Percentiles rank a stretch among this genome's conserved stretches.
These are phyloP conservation scores for Mellivora capensis DNA, from an alignment of 2,113 vertebrate species.

Conservation along the genomic window DNA sequence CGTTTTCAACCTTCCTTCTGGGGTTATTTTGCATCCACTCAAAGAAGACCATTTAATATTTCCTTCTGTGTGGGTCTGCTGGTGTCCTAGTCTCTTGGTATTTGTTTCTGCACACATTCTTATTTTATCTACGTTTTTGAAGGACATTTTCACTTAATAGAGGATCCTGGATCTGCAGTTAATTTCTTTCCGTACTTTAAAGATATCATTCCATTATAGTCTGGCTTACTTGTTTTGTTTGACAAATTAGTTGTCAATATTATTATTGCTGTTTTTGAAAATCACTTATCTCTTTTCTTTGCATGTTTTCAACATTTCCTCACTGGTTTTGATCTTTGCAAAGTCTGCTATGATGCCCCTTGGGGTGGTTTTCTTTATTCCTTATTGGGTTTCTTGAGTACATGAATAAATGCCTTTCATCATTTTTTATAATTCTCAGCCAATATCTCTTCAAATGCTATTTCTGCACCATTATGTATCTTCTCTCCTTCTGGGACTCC, in stretches of 20 bases:
- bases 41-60: background rate
- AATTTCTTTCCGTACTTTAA: background rate
- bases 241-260: background rate
- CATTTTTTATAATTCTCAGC: background rate
- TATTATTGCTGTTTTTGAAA: background rate
- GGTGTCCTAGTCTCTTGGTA: background rate
- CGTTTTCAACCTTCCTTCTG: background rate
- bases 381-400: background rate
- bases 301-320: background rate
- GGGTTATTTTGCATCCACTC: background rate
- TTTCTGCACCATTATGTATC: background rate
- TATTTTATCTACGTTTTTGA: background rate
- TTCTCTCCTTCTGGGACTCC: background rate
- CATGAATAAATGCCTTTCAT: background rate
- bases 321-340: background rate
- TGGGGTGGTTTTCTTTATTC: background rate
- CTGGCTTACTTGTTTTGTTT: background rate
- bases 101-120: background rate
- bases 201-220: background rate
- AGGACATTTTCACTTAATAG: background rate
- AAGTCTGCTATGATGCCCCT: background rate
- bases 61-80: background rate
- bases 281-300: background rate
- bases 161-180: background rate
- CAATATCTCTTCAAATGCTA: background rate